Conservation (phyloP, 2,797 vertebrate genomes). For the Cetoscarus ocellatus region DNA sequence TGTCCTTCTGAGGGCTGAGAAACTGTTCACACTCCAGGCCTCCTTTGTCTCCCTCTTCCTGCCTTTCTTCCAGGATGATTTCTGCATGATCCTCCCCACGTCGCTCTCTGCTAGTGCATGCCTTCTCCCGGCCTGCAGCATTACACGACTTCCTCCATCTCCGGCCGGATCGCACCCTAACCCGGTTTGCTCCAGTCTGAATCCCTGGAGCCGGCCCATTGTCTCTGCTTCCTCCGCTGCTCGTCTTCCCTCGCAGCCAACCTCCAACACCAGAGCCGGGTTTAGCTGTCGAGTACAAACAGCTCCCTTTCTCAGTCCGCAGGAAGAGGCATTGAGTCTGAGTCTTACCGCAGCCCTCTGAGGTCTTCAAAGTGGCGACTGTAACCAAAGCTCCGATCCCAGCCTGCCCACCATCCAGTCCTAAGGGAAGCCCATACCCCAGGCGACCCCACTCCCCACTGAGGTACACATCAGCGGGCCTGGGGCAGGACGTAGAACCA, state of each 20-base stretch:
- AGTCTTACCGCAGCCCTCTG: slow-evolving; percentile 82
- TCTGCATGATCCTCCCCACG: slow-evolving; percentile 41
- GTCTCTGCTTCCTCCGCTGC: slow-evolving; percentile 62
- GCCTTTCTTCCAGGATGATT: slow-evolving; percentile 55
- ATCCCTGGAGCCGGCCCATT: slow-evolving; percentile 23
- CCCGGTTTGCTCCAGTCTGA: slow-evolving; percentile 61
- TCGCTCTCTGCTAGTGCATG: slow-evolving; percentile 40
- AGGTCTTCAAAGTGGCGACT: slow-evolving; percentile 84
- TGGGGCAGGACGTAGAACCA: slow-evolving; percentile 46
- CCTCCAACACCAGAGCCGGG: slow-evolving; percentile 60
- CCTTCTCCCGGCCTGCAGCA: slow-evolving; percentile 53
- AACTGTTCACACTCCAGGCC: slow-evolving; percentile 32
- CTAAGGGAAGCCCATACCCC: slow-evolving; percentile 72
- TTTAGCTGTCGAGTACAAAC: slow-evolving; percentile 77
- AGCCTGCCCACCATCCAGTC: slow-evolving; percentile 70
- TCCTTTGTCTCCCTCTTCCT: slow-evolving; percentile 73
- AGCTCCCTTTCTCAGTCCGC: slow-evolving; percentile 80
- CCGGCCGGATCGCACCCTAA: slow-evolving; percentile 75
- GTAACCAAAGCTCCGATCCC: slow-evolving; percentile 83
- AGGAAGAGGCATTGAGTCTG: slow-evolving; percentile 86
- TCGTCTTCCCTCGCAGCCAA: slow-evolving; percentile 74
- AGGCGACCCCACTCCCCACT: slow-evolving; percentile 65
- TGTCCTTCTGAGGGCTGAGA: slow-evolving; percentile 43
- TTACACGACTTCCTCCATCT: slow-evolving; percentile 85
- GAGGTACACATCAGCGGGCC: slow-evolving; percentile 70